These are phyloP conservation scores for Poeciliopsis gracilis DNA, from an alignment of 2,797 vertebrate species.

Conservation along the genomic window DNA sequence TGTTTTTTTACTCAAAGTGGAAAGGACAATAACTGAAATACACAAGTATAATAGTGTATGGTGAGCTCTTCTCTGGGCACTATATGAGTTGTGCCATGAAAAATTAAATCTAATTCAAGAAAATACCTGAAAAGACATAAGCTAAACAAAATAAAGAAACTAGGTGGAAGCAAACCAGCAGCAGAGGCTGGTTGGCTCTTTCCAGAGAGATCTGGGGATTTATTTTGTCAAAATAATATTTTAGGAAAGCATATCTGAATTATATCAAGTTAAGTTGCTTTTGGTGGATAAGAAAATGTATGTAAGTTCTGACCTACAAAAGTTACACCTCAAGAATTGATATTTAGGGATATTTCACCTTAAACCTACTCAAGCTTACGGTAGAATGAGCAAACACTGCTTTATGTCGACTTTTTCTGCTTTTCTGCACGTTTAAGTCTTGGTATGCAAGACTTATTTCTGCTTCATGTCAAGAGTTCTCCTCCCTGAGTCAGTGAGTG, in stretches of 20 bases:
- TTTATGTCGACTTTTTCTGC: background rate
- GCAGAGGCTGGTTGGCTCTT: background rate
- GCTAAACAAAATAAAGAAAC: background rate
- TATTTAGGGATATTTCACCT: background rate
- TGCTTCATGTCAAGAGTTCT: slow-evolving; percentile 23
- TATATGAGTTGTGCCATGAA: background rate
- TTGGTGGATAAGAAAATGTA: background rate
- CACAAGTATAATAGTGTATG: background rate
- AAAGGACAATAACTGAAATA: background rate
- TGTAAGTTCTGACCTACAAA: background rate
- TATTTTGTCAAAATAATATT: background rate
- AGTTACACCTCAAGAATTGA: background rate
- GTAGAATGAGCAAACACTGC: background rate
- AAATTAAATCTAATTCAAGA: background rate
- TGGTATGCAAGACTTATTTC: slow-evolving; percentile 18
- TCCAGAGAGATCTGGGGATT: background rate
- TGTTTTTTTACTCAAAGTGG: background rate
- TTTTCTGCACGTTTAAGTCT: background rate
- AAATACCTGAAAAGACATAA: background rate
- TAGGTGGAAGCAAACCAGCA: background rate
- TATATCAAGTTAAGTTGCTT: background rate
- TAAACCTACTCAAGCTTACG: background rate
- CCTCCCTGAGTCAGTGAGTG: slow-evolving; percentile 29
- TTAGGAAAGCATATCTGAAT: background rate
- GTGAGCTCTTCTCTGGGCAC: background rate